Evolutionary conservation across 2,797 vertebrate species (phyloP).

Genomic region (Hyperoplus lanceolatus): DNA sequence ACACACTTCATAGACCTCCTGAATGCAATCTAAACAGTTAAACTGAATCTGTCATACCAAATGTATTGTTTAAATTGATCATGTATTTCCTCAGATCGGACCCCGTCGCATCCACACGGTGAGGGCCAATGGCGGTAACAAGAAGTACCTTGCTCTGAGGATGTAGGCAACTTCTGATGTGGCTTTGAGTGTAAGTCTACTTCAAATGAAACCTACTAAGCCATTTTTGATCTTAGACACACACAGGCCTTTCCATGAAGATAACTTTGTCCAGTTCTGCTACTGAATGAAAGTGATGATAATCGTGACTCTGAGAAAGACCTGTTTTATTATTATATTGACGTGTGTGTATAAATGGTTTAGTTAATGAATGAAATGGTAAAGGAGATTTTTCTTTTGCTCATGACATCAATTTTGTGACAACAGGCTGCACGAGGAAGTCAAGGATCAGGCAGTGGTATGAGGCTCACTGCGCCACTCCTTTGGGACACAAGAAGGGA

Average conservation of each 20-base stretch:
- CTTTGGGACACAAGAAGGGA: slow-evolving; percentile 98
- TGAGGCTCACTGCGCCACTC: slow-evolving; percentile 91
- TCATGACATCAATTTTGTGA: neutral
- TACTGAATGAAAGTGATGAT: slow-evolving; percentile 92
- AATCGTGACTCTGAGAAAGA: slow-evolving; percentile 87
- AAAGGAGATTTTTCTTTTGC: neutral
- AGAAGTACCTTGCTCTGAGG: slow-evolving; percentile 96
- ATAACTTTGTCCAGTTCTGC: slow-evolving; percentile 95
- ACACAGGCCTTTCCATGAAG: slow-evolving; percentile 88
- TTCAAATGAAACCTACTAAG: too few relatives aligned
- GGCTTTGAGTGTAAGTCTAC: slow-evolving; percentile 94
- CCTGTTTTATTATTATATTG: too few relatives aligned
- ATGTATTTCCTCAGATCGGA: slow-evolving; percentile 88
- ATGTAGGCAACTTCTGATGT: slow-evolving; percentile 97
- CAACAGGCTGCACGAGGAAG: slow-evolving; percentile 95
- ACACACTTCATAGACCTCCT: slow-evolving; percentile 74
- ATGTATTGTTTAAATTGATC: neutral
- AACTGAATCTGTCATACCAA: accelerated
- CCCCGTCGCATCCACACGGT: slow-evolving; percentile 95
- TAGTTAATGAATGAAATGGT: too few relatives aligned
- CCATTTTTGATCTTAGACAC: neutral
- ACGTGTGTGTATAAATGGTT: too few relatives aligned
- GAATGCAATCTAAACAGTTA: neutral
- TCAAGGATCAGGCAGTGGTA: slow-evolving; percentile 93
- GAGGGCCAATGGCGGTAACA: slow-evolving; percentile 96